phyloP scores from a whole-genome alignment of 2,888 invertebrate genomes.

The Callimorpha dominula region DNA sequence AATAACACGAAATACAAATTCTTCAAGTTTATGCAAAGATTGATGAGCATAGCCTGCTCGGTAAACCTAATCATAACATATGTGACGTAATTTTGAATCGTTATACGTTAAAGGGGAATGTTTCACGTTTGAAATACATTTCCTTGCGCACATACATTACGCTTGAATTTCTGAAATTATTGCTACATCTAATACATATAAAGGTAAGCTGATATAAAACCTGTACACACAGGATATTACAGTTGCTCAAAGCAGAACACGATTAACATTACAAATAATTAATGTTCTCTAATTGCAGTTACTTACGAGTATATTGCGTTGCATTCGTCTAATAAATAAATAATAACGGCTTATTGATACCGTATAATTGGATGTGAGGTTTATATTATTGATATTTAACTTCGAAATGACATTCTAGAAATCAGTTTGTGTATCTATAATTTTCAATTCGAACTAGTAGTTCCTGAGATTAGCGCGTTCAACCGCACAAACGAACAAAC shows the following conservation, averaged over 20 bases:
- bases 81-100: constrained; percentile 40
- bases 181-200: constrained; percentile 11
- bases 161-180: constrained; percentile 50
- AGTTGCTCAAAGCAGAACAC: constrained; percentile 36
- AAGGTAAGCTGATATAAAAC: not conserved
- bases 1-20: not conserved
- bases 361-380: not conserved
- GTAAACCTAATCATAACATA: constrained; percentile 25
- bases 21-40: not conserved
- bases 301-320: constrained; percentile 15
- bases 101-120: constrained; percentile 44
- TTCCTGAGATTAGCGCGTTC: no score
- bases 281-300: constrained; percentile 32
- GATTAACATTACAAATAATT: constrained; percentile 39
- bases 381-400: no score
- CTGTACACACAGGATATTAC: constrained; percentile 19
- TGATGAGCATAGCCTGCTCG: constrained; percentile 5
- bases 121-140: constrained; percentile 51
- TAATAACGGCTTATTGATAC: constrained; percentile 10
- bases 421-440: no score
- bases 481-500: no score
- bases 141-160: constrained; percentile 34
- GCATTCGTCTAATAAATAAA: constrained; percentile 15
- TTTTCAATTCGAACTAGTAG: no score
- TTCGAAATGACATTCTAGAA: no score